Conservation (phyloP, 1,140 invertebrate genomes). For the Cotesia vestalis region DNA sequence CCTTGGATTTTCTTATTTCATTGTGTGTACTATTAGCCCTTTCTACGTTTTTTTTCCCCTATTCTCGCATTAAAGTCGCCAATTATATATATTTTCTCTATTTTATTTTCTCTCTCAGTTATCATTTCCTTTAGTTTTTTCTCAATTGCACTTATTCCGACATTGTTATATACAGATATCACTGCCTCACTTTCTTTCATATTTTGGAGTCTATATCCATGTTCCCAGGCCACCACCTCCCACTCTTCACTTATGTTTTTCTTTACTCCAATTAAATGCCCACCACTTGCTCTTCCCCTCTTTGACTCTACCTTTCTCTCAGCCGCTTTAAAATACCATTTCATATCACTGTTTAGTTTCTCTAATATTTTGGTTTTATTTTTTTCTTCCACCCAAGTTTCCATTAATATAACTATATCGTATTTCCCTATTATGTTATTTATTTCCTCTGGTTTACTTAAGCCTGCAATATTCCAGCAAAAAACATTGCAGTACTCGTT, state of each 20-base stretch:
- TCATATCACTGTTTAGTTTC: conserved; percentile 13
- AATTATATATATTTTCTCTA: not conserved
- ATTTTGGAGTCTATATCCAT: not conserved
- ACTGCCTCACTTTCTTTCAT: not conserved
- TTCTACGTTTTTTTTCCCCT: not conserved
- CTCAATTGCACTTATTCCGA: conserved; percentile 9
- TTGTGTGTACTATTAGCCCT: not conserved
- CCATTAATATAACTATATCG: conserved; percentile 28
- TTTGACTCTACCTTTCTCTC: conserved; percentile 25
- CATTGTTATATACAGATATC: conserved; percentile 25
- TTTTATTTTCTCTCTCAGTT: conserved; percentile 16
- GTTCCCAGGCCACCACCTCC: not conserved
- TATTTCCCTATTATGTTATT: conserved; percentile 28
- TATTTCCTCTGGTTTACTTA: conserved; percentile 28
- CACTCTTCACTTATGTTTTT: conserved; percentile 16
- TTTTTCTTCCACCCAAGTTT: conserved; percentile 39
- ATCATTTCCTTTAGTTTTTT: conserved; percentile 7
- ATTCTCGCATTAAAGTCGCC: conserved; percentile 36
- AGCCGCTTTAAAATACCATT: conserved; percentile 25
- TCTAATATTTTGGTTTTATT: conserved; percentile 12
- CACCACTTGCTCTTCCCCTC: conserved; percentile 31
- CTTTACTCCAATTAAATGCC: conserved; percentile 31
- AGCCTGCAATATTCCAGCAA: conserved; percentile 23
- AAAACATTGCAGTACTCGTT: not conserved
- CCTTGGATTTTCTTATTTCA: conserved; percentile 17